Evolutionary conservation across 1,140 invertebrate species (phyloP).

Genomic region (Bombus impatiens): DNA sequence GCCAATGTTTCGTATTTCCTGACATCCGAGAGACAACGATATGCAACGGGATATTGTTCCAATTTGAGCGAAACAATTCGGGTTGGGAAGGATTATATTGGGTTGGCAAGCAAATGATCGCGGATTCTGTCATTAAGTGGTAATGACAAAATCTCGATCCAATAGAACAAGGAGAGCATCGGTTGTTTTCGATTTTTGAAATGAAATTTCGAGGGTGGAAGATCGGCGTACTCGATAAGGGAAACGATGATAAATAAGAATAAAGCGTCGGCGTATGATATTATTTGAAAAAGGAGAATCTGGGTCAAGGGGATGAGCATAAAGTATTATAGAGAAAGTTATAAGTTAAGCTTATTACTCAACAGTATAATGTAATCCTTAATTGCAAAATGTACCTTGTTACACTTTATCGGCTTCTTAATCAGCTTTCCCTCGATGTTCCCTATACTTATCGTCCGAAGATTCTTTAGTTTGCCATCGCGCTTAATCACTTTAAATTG

Average conservation of each 20-base stretch:
- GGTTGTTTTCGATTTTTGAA: too few relatives aligned
- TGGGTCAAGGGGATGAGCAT: not conserved
- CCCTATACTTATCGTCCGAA: not conserved
- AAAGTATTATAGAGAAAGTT: not conserved
- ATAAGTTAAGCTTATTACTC: conserved; percentile 10
- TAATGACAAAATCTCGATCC: too few relatives aligned
- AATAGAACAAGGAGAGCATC: too few relatives aligned
- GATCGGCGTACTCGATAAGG: not conserved
- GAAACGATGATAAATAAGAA: not conserved
- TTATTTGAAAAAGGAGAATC: not conserved
- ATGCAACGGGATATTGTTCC: too few relatives aligned
- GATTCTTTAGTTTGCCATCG: not conserved
- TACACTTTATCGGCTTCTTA: conserved; percentile 3
- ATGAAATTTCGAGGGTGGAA: too few relatives aligned
- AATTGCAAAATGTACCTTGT: conserved; percentile 19
- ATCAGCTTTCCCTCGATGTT: not conserved
- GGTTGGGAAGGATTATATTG: too few relatives aligned
- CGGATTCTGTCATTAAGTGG: accelerated
- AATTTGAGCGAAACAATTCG: too few relatives aligned
- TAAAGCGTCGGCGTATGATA: not conserved
- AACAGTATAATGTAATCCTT: not conserved
- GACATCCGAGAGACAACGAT: too few relatives aligned
- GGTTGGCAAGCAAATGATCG: too few relatives aligned
- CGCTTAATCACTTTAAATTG: not conserved
- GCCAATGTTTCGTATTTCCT: too few relatives aligned